phyloP scores from a whole-genome alignment of 2,888 invertebrate species.

The Cheilosia soror region DNA sequence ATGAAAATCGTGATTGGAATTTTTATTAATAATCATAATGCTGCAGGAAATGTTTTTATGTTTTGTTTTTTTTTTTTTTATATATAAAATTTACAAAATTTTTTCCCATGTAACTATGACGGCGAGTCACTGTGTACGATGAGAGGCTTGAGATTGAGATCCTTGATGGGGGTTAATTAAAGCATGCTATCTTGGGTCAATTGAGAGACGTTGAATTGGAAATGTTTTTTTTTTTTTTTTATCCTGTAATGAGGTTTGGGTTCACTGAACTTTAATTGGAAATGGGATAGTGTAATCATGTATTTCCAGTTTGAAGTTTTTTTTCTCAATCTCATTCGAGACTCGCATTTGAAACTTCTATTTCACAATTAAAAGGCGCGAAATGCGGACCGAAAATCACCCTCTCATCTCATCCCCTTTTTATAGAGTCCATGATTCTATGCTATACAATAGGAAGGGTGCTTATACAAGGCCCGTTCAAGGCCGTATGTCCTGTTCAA shows the following conservation, averaged over 20 bases:
- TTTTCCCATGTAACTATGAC: conserved; percentile 41
- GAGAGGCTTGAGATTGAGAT: conserved; percentile 14
- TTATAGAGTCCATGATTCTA: no score
- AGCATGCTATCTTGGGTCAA: conserved; percentile 38
- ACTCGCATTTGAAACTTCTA: no score
- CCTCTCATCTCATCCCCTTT: no score
- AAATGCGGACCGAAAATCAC: no score
- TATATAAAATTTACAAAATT: background rate
- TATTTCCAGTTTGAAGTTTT: no score
- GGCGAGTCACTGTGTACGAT: background rate
- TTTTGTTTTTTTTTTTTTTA: conserved; percentile 6
- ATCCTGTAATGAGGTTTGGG: background rate
- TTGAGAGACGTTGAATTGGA: conserved; percentile 3
- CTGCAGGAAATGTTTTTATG: conserved; percentile 63
- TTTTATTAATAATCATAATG: conserved; percentile 75
- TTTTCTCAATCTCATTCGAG: no score
- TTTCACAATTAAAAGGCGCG: no score
- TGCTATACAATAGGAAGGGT: no score
- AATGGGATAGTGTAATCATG: background rate
- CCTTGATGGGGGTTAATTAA: conserved; percentile 57
- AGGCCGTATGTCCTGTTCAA: no score
- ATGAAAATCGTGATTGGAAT: conserved; percentile 75
- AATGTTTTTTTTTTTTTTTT: background rate
- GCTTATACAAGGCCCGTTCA: no score
- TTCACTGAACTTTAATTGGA: background rate